phyloP scores from a whole-genome alignment of 2,113 vertebrate genomes.

The Tursiops truncatus region DNA sequence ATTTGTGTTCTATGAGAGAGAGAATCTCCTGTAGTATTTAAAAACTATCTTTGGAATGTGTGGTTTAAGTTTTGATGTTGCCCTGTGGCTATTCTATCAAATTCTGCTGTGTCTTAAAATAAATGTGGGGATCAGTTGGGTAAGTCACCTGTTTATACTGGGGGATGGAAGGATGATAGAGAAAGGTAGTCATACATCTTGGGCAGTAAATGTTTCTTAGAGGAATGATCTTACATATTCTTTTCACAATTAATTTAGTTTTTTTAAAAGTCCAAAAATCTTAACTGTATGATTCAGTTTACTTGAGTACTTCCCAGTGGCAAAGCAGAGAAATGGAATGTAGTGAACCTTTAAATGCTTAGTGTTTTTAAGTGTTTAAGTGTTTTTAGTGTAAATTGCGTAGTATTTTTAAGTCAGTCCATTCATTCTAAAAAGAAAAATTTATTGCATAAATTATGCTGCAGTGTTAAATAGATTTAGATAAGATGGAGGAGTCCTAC shows the following conservation, averaged over 20 bases:
- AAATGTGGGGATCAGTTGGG: neutral
- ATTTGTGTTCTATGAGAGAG: neutral
- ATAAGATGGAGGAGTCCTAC: neutral
- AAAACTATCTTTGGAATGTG: neutral
- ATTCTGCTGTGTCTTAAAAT: neutral
- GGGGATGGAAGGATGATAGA: neutral
- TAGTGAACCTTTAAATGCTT: constrained; percentile 6
- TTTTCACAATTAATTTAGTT: neutral
- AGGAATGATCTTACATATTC: neutral
- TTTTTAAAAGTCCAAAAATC: neutral
- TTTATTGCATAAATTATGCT: neutral
- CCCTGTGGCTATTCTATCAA: neutral
- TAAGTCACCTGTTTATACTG: neutral
- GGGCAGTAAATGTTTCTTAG: neutral
- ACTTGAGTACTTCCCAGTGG: neutral
- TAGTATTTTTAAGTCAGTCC: neutral
- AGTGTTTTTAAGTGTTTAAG: neutral
- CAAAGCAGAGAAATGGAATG: constrained; percentile 33
- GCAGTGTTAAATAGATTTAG: neutral
- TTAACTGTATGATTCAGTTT: neutral
- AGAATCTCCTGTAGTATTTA: neutral
- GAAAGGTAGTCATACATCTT: neutral
- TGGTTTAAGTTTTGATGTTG: neutral
- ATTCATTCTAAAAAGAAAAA: constrained; percentile 26
- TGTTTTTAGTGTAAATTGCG: neutral